Percentiles rank a stretch among this genome's conserved stretches.
Evolutionary conservation across 2,888 invertebrate genomes (phyloP).

Genomic region (Drosophila bunnanda): DNA sequence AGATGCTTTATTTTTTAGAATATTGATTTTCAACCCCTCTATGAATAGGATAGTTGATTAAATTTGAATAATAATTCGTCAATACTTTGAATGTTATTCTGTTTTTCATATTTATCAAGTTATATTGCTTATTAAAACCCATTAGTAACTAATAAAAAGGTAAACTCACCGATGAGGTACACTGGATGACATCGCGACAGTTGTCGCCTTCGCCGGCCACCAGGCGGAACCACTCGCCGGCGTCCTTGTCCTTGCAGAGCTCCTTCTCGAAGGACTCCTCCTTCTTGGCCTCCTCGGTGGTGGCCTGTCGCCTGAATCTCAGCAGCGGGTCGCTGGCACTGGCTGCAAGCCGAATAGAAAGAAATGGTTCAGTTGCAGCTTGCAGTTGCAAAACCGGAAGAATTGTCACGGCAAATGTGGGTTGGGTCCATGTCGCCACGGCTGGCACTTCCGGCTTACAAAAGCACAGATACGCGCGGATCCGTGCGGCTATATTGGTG

Average conservation of each 20-base stretch:
- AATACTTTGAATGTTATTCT: neutral
- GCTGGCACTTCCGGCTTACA: slow-evolving; percentile 71
- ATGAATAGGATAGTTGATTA: too few species aligned
- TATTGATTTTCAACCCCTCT: neutral
- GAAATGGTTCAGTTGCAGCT: slow-evolving; percentile 10
- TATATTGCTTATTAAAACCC: neutral
- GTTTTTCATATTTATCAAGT: neutral
- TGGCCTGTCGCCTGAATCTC: slow-evolving; percentile 89
- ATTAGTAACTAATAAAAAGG: neutral
- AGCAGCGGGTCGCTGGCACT: slow-evolving; percentile 55
- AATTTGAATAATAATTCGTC: too few species aligned
- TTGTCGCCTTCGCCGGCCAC: slow-evolving; percentile 95
- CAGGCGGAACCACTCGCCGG: slow-evolving; percentile 97
- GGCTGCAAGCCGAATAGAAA: slow-evolving; percentile 37
- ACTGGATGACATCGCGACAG: slow-evolving; percentile 97
- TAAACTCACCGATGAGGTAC: slow-evolving; percentile 93
- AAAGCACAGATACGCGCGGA: slow-evolving; percentile 39
- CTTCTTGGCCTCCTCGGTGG: slow-evolving; percentile 92
- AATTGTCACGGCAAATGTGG: slow-evolving; percentile 64
- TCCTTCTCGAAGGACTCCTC: slow-evolving; percentile 95
- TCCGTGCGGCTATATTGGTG: slow-evolving; percentile 28
- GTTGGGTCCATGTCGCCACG: slow-evolving; percentile 57
- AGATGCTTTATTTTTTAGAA: too few species aligned
- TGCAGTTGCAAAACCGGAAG: slow-evolving; percentile 68
- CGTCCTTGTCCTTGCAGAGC: slow-evolving; percentile 97